Evolutionary conservation across 2,888 invertebrate species (phyloP), one percentile per base, ranked within the genome.

Genomic region (Adelognathus sp.): DNA sequence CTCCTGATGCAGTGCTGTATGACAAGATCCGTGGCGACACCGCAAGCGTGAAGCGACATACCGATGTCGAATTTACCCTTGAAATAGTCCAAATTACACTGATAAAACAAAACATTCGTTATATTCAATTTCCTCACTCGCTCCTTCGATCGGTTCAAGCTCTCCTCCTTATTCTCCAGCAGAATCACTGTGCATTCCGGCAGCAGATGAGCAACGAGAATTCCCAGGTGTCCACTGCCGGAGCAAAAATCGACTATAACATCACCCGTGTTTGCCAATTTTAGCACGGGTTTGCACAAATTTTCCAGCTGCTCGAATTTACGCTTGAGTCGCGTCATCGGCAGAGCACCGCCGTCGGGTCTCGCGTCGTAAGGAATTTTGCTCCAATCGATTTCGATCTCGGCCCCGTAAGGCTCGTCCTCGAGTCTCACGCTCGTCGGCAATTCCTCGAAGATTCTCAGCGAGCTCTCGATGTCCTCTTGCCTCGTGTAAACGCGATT

Each of bases 171-270:
- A 88, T 98, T 98, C 91, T 99, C 98, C 66, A 98, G 92, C 74
- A 99, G 92, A 85, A 98, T 94, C 0, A 98, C 92, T 76, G 94
- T 93, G 88, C 97, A 97, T 18, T 94, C 92, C 0, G 98, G 98
- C 60, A 98, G 91, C 41, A 96, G 92, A 85, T 95, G 93, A 0
- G 98, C 98, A 24, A 98, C 88, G 3, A 98, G 90, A 79, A 98
- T 96, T 0, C 98, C 98, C 75, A 98, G 92, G 92, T 98, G 98
- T 0, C 98, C 98, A 85, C 97, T 96, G 1, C 98, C 98, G 86
- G 97, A 96, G 90, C 98, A 98, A 91, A 98, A 98, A 90, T 99
- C 98, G 0, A 98, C 96, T 84, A 98, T 96, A 14, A 93, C 92
- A 85, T 96, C 94, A 0, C 94, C 94, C 0, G 93, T 90, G 84